Conservation (phyloP, 2,888 invertebrate species). For the Strigamia crassipes region DNA sequence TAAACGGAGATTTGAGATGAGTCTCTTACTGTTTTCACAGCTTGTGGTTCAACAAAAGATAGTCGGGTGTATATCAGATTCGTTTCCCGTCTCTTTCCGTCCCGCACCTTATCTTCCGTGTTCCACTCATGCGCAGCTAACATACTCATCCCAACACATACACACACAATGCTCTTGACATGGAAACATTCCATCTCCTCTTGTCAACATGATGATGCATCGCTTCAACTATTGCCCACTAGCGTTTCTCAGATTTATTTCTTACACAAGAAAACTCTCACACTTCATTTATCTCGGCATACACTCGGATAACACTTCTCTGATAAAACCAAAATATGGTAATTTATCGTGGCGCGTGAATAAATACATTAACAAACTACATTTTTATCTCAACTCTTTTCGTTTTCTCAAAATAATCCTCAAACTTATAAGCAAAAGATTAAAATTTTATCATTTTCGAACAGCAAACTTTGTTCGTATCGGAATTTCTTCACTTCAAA, state of each 20-base stretch:
- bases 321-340: conserved; percentile 14
- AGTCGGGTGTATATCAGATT: conserved; percentile 23
- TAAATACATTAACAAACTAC: background rate
- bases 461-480: too few species aligned
- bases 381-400: background rate
- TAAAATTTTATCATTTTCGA: too few species aligned
- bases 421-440: background rate
- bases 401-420: background rate
- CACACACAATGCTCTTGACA: conserved; percentile 42
- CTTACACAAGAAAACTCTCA: conserved; percentile 35
- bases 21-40: conserved; percentile 36
- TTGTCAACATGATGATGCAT: conserved; percentile 42
- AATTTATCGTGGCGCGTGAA: background rate
- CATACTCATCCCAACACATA: conserved; percentile 39
- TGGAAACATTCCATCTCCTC: conserved; percentile 42
- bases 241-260: conserved; percentile 39
- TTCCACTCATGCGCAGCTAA: conserved; percentile 40
- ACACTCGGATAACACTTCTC: background rate
- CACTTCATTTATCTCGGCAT: conserved; percentile 30
- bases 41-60: conserved; percentile 35
- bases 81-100: conserved; percentile 41
- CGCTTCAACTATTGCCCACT: conserved; percentile 40
- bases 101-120: conserved; percentile 25
- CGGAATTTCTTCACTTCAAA: too few species aligned
- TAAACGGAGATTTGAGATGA: conserved; percentile 32